Conservation (phyloP, 1,140 invertebrate genomes). For the Cherax quadricarinatus region DNA sequence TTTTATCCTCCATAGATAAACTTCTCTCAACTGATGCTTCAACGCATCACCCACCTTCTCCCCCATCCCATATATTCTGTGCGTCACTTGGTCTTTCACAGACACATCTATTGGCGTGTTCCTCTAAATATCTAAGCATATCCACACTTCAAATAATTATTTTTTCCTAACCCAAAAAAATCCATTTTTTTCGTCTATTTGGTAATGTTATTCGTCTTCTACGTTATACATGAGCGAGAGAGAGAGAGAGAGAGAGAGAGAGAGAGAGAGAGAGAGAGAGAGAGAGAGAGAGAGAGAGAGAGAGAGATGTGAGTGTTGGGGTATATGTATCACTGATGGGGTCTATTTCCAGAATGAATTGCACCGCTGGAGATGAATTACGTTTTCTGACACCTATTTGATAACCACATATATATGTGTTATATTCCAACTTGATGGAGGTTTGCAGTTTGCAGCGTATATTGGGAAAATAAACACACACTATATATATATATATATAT, state of each 20-base stretch:
- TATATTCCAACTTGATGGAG: background rate
- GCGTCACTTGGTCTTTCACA: too few species aligned
- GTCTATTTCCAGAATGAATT: background rate
- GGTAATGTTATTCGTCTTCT: too few species aligned
- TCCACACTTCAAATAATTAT: too few species aligned
- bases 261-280: conserved; percentile 3
- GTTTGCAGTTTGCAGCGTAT: background rate
- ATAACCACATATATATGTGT: background rate
- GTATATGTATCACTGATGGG: background rate
- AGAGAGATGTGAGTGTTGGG: background rate
- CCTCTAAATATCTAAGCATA: too few species aligned
- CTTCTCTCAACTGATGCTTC: too few species aligned
- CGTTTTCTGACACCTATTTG: background rate
- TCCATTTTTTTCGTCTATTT: too few species aligned
- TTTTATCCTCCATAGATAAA: too few species aligned
- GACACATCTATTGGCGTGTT: too few species aligned
- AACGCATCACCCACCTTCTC: too few species aligned
- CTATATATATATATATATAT: background rate
- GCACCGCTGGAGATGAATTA: background rate
- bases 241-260: conserved; percentile 3
- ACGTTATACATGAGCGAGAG: background rate
- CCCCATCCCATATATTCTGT: too few species aligned
- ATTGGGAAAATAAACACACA: background rate
- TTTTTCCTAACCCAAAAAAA: too few species aligned
- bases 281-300: background rate